Conservation (phyloP, 2,113 vertebrate species). For the Corythornis vintsioides region DNA sequence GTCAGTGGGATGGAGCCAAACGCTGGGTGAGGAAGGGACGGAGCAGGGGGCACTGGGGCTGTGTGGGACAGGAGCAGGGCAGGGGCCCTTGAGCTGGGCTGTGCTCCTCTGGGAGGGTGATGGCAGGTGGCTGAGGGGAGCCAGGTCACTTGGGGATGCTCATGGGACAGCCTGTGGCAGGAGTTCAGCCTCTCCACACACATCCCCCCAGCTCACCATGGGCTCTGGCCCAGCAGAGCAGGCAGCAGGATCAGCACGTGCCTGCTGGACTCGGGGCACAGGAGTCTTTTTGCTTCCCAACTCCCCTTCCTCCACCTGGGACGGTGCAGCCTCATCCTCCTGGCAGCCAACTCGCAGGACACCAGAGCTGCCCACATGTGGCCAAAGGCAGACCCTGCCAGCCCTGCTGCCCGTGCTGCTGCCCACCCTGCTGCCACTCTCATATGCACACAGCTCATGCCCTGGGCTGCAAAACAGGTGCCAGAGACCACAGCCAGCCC, state of each 20-base stretch:
- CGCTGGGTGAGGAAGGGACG: neutral
- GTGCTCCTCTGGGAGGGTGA: neutral
- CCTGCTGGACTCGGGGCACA: fast-evolving
- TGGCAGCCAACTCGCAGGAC: fast-evolving
- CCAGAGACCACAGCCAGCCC: neutral
- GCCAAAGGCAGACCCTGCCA: fast-evolving
- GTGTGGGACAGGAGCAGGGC: fast-evolving
- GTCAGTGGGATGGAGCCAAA: neutral
- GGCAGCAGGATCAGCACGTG: fast-evolving
- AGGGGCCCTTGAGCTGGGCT: neutral
- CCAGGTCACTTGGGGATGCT: neutral
- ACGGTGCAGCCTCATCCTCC: neutral
- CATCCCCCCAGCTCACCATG: fast-evolving
- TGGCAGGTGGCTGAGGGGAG: fast-evolving
- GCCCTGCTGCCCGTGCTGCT: neutral
- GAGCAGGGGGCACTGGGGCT: fast-evolving
- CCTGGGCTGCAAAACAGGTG: neutral
- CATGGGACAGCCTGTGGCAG: neutral
- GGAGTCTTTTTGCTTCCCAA: neutral
- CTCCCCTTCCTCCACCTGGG: neutral
- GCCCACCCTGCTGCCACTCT: neutral
- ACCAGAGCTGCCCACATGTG: neutral
- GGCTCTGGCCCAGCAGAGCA: neutral
- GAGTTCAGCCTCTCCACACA: neutral
- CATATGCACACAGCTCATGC: fast-evolving